Evolutionary conservation across 1,140 invertebrate genomes (phyloP), one percentile per base, ranked within the genome.

Genomic region (Trinorchestia longiramus): DNA sequence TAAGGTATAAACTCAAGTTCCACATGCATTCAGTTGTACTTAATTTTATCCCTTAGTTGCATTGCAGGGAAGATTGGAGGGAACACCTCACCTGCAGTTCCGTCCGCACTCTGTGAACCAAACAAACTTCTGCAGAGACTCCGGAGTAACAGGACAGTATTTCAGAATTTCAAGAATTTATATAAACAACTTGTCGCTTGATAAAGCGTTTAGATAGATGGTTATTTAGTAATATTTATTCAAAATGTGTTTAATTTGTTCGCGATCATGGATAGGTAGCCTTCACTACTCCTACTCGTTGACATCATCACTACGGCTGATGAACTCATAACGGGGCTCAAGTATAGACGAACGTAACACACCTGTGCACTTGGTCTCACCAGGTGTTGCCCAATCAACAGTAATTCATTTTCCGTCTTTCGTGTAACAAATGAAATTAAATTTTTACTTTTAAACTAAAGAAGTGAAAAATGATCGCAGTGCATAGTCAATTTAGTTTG

Each of bases 251-350:
- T 77, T 36, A 23, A 19, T 77, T 36, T 77, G 62, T 36, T 77
- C 1, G 11, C 62, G 8, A 11, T 40, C 92, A 45, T 45, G 92
- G 92, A 94, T 94, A 94, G 44, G 92, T 94, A 94, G 92, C 92
- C 40, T 43, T 45, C 41, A 94, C 92, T 43, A 43, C 92, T n/a
- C 43, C 92, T 45, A 94, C 92, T 94, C 92, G 92, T 94, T 94
- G 92, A 94, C 92, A 94, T 94, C 92, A 94, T 94, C 92, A 8
- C 47, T 94, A 43, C 92, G 92, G 92, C 45, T 43, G 92, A 43
- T 94, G 92, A 94, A 17, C 92, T 94, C 92, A 94, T 94, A 94
- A 94, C 92, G 43, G 92, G n/a, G 92, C 40, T 94, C 92, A 90
- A 42, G 88, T 90, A 90, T 90, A 90, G 28, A 90, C 28, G 88